phyloP scores from a whole-genome alignment of 1,140 invertebrate species.

The Formica selysi region DNA sequence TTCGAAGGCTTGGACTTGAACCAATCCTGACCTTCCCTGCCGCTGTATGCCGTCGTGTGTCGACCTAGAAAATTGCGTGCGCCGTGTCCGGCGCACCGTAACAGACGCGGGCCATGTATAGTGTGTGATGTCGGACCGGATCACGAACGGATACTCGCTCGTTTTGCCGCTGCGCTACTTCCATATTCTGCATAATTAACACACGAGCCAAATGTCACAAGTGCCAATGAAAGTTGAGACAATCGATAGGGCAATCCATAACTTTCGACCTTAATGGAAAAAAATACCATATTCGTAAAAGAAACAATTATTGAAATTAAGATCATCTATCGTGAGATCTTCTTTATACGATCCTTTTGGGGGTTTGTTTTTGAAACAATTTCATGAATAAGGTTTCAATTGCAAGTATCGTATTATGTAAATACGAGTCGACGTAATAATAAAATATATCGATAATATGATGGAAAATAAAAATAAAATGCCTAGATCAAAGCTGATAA shows the following conservation, averaged over 20 bases:
- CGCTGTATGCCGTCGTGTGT: slow-evolving; percentile 70
- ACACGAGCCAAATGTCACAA: slow-evolving; percentile 26
- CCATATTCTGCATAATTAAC: slow-evolving; percentile 45
- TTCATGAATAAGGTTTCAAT: neutral
- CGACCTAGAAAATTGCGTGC: slow-evolving; percentile 84
- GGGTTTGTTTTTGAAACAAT: neutral
- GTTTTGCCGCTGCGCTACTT: slow-evolving; percentile 7
- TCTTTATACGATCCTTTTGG: neutral
- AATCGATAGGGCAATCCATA: neutral
- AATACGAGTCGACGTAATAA: neutral
- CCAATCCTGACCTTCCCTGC: slow-evolving; percentile 85
- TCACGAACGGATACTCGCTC: slow-evolving; percentile 16
- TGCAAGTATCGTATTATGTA: neutral
- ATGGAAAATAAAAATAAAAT: neutral
- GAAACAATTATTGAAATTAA: neutral
- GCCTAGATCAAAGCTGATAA: neutral
- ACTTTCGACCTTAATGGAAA: neutral
- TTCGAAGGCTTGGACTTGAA: slow-evolving; percentile 83
- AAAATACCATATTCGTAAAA: neutral
- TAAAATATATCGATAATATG: slow-evolving; percentile 30
- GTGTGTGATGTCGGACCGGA: slow-evolving; percentile 19
- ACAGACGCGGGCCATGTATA: slow-evolving; percentile 63
- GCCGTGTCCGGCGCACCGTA: slow-evolving; percentile 66
- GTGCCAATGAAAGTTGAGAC: slow-evolving; percentile 21
- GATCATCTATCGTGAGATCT: neutral